These are phyloP conservation scores for Strigamia maritima DNA, from an alignment of 2,888 invertebrate species.

Conservation along the genomic window DNA sequence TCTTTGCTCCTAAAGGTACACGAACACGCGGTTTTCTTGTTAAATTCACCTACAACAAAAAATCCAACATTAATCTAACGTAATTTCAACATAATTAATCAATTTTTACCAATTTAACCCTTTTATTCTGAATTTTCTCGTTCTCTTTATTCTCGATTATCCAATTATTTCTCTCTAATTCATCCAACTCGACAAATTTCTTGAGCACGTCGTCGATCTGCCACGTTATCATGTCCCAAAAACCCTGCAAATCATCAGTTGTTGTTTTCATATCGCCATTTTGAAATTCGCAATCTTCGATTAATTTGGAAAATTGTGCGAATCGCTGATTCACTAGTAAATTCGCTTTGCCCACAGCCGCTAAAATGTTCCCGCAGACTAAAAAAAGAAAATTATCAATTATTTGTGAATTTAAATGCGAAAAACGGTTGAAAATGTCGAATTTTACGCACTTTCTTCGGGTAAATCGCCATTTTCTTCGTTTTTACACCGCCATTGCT, in stretches of 20 bases:
- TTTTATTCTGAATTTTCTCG: not conserved
- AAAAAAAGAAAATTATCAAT: constrained; percentile 4
- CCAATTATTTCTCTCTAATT: not conserved
- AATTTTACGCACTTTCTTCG: too few relatives aligned
- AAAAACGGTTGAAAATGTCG: too few relatives aligned
- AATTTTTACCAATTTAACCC: not conserved
- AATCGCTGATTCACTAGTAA: constrained; percentile 53
- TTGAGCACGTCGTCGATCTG: constrained; percentile 49
- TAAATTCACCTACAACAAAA: too few relatives aligned
- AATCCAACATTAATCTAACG: not conserved
- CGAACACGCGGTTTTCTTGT: too few relatives aligned
- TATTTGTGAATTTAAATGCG: too few relatives aligned
- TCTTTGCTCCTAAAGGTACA: too few relatives aligned
- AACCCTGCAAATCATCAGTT: constrained; percentile 54
- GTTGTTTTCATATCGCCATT: constrained; percentile 53
- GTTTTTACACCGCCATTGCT: too few relatives aligned
- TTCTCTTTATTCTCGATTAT: not conserved
- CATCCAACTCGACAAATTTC: constrained; percentile 47
- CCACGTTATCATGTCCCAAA: constrained; percentile 56
- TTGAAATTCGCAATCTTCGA: constrained; percentile 54
- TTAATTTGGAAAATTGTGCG: constrained; percentile 53
- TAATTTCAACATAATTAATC: not conserved
- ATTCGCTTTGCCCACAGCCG: constrained; percentile 52
- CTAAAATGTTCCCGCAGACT: constrained; percentile 52
- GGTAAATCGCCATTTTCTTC: too few relatives aligned